Base-by-base conservation (phyloP, 2,113 vertebrate species). In the Castor canadensis region DNA sequence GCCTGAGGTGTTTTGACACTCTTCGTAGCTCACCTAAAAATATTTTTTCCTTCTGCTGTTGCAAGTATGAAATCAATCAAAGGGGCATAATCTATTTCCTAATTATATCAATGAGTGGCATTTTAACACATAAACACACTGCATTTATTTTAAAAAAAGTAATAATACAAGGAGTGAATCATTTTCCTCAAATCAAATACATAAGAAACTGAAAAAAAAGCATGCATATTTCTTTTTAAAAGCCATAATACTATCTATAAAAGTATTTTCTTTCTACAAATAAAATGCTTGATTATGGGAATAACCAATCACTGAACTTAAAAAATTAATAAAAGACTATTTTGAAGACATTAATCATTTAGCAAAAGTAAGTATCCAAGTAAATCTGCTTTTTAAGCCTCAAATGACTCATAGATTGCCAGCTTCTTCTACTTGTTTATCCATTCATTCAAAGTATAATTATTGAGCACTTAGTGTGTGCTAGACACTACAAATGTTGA, bases 1-100 rank as follows among this genome's bases (percentile, higher is more conserved):
- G 79, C 80, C 88, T 69, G 35, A 97, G 84, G 85, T 89, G 84
- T 40, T 95, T 91, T 94, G 73, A 79, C 64, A 0, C 8, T 81
- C 75, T 93, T 97, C 95, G 54, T 95, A 95, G 75, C 45, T 88
- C 87, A 94, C 81, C 94, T 88, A 5, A 94, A 98, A 94, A 76
- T 97, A 77, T 47, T 80, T 75, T 73, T 49, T 30, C 20, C 35
- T 7, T 10, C 87, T 96, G 62, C 52, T 84, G 43, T 90, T 89
- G 82, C 11, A 79, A 88, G 79, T 91, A 58, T 86, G 90, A 93
- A 97, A 81, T 98, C 96, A 98, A 10, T 60, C 47, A 66, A 45
- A 80, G 89, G 87, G 62, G 79, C 85, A 94, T 6, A 77, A 87
- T 95, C n/a, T 79, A 43, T 69, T 60, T 82, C 77, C 40, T 82